These are phyloP conservation scores for Merops nubicus DNA, from an alignment of 2,113 vertebrate genomes.

Conservation along the genomic window DNA sequence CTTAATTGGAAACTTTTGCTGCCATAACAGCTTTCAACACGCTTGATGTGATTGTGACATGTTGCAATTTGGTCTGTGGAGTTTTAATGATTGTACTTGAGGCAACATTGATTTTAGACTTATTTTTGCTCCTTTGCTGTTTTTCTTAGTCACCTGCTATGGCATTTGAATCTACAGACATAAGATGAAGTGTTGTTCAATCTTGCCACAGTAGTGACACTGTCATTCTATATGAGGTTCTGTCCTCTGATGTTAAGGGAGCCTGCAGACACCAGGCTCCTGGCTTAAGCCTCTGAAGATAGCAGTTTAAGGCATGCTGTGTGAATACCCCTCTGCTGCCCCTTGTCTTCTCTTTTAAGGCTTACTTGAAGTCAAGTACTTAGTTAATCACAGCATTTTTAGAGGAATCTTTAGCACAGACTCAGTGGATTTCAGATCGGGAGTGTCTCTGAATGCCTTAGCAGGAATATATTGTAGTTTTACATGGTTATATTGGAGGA, in stretches of 20 bases:
- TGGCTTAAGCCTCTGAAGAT: background rate
- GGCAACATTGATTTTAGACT: background rate
- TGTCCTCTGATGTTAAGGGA: background rate
- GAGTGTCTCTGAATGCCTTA: background rate
- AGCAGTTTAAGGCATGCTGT: background rate
- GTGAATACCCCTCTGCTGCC: background rate
- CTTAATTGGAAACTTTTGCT: background rate
- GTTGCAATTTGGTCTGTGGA: background rate
- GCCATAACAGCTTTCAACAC: background rate
- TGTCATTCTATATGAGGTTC: background rate
- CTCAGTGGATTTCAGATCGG: background rate
- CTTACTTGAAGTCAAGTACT: background rate
- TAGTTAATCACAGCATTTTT: background rate
- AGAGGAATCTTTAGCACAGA: background rate
- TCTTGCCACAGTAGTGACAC: fast-evolving
- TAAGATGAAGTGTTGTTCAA: background rate
- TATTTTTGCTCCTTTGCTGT: background rate
- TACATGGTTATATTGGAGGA: background rate
- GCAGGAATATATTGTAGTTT: background rate
- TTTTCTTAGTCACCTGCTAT: background rate
- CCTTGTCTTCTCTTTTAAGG: background rate
- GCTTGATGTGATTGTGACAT: background rate
- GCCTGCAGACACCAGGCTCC: background rate
- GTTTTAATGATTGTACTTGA: background rate
- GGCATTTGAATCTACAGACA: background rate